Conservation (phyloP, 92 coral and sea anemone genomes). For the Galaxea fascicularis region DNA sequence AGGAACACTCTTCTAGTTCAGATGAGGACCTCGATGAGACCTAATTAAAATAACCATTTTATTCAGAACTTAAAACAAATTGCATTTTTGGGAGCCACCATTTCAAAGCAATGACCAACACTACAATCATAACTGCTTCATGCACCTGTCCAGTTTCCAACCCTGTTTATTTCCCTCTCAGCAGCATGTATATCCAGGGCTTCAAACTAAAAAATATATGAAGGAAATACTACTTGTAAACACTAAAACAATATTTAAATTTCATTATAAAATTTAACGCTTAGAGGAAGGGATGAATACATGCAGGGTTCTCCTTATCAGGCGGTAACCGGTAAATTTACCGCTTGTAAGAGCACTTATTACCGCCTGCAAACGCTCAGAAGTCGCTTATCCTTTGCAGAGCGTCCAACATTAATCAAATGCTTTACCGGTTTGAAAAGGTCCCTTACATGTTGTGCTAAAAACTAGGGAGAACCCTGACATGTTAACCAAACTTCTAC, state of each 20-base stretch:
- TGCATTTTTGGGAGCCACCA: slow-evolving; percentile 10
- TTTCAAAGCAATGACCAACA: slow-evolving; percentile 24
- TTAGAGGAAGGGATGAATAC: not conserved
- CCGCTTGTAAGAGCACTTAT: too few species aligned
- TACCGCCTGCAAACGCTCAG: too few species aligned
- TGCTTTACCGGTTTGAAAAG: too few species aligned
- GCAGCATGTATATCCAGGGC: not conserved
- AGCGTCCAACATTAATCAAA: too few species aligned
- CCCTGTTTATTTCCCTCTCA: slow-evolving; percentile 8
- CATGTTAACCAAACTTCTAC: not conserved
- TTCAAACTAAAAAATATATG: not conserved
- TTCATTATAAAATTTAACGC: not conserved
- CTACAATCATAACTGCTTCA: not conserved
- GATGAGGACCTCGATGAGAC: slow-evolving; percentile 8
- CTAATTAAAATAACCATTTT: not conserved
- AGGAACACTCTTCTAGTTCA: slow-evolving; percentile 29
- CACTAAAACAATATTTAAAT: not conserved
- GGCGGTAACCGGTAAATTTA: too few species aligned
- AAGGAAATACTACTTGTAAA: slow-evolving; percentile 1
- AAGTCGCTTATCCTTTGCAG: too few species aligned
- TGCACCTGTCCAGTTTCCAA: not conserved
- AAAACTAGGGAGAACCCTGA: too few species aligned
- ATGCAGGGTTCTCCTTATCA: too few species aligned
- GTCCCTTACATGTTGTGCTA: too few species aligned
- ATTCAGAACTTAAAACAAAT: slow-evolving; percentile 8